phyloP scores from a whole-genome alignment of 2,113 vertebrate genomes.

The Myotis lucifugus region DNA sequence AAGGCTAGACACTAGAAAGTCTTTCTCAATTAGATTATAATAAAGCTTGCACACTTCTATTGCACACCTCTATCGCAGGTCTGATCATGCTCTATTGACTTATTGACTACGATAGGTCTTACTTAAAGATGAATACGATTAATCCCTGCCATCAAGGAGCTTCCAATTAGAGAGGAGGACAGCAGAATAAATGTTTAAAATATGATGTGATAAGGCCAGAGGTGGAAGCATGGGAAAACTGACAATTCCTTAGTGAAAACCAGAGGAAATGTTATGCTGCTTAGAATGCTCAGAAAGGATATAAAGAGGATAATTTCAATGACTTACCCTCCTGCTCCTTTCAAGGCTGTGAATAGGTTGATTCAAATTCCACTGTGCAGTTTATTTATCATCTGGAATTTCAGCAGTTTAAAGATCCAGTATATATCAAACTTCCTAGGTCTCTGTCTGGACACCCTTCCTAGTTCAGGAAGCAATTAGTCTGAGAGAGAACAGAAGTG shows the following conservation, averaged over 20 bases:
- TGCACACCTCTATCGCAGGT: too few relatives aligned
- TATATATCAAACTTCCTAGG: conserved; percentile 78
- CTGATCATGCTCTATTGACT: background rate
- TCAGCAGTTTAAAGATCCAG: conserved; percentile 69
- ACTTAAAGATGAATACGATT: conserved; percentile 11
- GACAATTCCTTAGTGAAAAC: background rate
- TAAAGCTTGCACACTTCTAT: too few relatives aligned
- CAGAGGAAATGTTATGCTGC: background rate
- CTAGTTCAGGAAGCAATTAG: conserved; percentile 80
- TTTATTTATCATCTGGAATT: conserved; percentile 79
- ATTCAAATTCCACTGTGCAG: conserved; percentile 59
- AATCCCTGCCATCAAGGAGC: background rate
- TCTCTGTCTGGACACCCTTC: conserved; percentile 72
- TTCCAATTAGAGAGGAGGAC: background rate
- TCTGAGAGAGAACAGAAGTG: conserved; percentile 78
- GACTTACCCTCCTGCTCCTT: conserved; percentile 63
- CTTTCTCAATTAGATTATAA: background rate
- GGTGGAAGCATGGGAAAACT: background rate
- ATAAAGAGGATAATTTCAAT: conserved; percentile 13
- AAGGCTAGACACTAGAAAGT: background rate
- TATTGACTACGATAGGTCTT: background rate
- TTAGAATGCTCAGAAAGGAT: conserved; percentile 28
- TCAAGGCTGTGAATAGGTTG: conserved; percentile 60
- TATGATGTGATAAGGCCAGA: background rate
- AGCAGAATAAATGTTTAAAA: conserved; percentile 47